These are phyloP conservation scores for Melanostoma scalare DNA, from an alignment of 2,888 invertebrate species.

Conservation along the genomic window DNA sequence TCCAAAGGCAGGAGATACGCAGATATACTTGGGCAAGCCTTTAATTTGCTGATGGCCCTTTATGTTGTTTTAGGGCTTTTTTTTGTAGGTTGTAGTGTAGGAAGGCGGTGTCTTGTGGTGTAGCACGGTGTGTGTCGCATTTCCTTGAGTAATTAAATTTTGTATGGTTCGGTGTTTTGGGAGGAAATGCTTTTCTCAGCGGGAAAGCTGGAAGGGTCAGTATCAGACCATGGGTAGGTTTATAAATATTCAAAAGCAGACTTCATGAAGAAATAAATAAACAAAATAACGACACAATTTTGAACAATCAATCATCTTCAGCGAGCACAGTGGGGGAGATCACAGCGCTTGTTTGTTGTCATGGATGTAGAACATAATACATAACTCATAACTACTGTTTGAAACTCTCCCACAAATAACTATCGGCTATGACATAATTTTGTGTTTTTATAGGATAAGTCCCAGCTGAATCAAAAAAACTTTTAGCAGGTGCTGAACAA, in stretches of 20 bases:
- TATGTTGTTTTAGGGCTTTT: background rate
- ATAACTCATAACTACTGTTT: no score
- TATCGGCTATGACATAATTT: no score
- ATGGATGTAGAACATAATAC: background rate
- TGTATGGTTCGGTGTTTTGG: slow-evolving; percentile 29
- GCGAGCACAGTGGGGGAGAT: slow-evolving; percentile 36
- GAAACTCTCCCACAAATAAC: no score
- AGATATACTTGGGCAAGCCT: slow-evolving; percentile 13
- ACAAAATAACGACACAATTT: slow-evolving; percentile 63
- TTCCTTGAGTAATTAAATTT: slow-evolving; percentile 62
- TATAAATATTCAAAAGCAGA: slow-evolving; percentile 63
- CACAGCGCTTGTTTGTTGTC: slow-evolving; percentile 34
- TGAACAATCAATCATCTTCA: slow-evolving; percentile 60
- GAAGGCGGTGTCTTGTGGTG: slow-evolving; percentile 56
- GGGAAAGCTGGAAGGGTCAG: slow-evolving; percentile 43
- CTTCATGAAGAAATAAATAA: slow-evolving; percentile 29
- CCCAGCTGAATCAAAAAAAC: no score
- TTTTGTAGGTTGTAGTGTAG: background rate
- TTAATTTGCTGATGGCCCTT: slow-evolving; percentile 49
- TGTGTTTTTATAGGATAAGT: no score
- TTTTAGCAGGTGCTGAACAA: no score
- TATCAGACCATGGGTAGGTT: slow-evolving; percentile 3
- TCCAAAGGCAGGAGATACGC: slow-evolving; percentile 24
- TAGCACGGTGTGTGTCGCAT: slow-evolving; percentile 45
- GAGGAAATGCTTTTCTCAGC: slow-evolving; percentile 35